phyloP scores from a whole-genome alignment of 2,797 vertebrate species.

The Alcedo atthis region DNA sequence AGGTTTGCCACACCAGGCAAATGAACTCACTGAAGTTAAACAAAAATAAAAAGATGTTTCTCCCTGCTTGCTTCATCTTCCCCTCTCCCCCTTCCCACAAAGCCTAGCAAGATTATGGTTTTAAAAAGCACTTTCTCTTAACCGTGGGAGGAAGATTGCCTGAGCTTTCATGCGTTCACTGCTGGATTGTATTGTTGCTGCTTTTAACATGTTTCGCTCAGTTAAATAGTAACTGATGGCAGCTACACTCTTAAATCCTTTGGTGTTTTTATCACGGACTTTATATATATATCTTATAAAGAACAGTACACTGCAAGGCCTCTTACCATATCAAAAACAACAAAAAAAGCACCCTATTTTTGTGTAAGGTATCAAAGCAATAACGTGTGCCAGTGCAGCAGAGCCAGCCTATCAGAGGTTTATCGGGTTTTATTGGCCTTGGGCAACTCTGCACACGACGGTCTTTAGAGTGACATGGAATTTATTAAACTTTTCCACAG shows the following conservation, averaged over 20 bases:
- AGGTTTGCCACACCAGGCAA: neutral
- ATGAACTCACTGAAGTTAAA: neutral
- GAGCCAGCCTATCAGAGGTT: slow-evolving; percentile 60
- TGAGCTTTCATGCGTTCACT: slow-evolving; percentile 62
- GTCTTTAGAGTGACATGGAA: slow-evolving; percentile 74
- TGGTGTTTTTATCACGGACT: slow-evolving; percentile 31
- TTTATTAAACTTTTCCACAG: slow-evolving; percentile 69
- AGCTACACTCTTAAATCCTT: slow-evolving; percentile 37
- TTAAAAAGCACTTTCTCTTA: slow-evolving; percentile 52
- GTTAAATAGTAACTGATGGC: slow-evolving; percentile 64
- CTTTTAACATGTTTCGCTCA: slow-evolving; percentile 48
- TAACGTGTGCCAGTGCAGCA: neutral
- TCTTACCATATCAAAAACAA: slow-evolving; percentile 59
- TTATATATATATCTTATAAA: slow-evolving; percentile 50
- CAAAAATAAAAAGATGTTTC: slow-evolving; percentile 29
- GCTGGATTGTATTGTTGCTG: slow-evolving; percentile 70
- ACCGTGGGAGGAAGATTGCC: slow-evolving; percentile 70
- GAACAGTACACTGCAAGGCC: slow-evolving; percentile 44
- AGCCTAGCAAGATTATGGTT: slow-evolving; percentile 24
- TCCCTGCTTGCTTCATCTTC: neutral
- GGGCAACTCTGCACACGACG: slow-evolving; percentile 54
- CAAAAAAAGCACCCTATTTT: slow-evolving; percentile 7
- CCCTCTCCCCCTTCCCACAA: neutral
- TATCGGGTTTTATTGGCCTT: slow-evolving; percentile 64
- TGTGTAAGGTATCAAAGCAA: slow-evolving; percentile 38